phyloP scores from a whole-genome alignment of 2,888 invertebrate genomes.

The Sabatieria punctata region DNA sequence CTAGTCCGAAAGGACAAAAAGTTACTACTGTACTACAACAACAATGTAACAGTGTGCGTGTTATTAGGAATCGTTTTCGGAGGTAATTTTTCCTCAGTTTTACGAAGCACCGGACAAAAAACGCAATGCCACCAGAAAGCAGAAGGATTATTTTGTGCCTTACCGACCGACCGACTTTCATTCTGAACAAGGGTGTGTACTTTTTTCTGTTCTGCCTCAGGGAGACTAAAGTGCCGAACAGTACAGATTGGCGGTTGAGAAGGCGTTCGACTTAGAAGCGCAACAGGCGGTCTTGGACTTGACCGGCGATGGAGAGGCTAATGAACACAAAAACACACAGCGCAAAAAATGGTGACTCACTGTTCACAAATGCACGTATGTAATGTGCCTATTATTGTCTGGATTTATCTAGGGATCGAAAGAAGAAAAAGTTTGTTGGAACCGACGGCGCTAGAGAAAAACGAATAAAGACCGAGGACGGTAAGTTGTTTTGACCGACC shows the following conservation, averaged over 20 bases:
- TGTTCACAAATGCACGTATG: slow-evolving; percentile 16
- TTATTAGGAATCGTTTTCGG: background rate
- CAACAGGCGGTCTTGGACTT: slow-evolving; percentile 62
- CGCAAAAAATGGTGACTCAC: slow-evolving; percentile 45
- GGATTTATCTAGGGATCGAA: slow-evolving; percentile 55
- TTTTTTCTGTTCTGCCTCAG: slow-evolving; percentile 36
- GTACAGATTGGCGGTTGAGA: slow-evolving; percentile 42
- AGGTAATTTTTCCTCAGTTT: background rate
- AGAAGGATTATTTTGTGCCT: slow-evolving; percentile 68
- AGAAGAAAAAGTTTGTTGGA: slow-evolving; percentile 78
- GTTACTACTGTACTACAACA: slow-evolving; percentile 59
- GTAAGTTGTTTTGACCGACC: slow-evolving; percentile 90
- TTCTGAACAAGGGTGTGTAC: slow-evolving; percentile 35
- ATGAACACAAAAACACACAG: slow-evolving; percentile 43
- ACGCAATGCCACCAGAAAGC: slow-evolving; percentile 26
- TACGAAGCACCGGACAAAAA: background rate
- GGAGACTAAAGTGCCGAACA: background rate
- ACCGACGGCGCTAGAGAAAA: slow-evolving; percentile 21
- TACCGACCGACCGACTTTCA: slow-evolving; percentile 66
- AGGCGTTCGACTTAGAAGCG: slow-evolving; percentile 57
- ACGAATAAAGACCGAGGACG: slow-evolving; percentile 35
- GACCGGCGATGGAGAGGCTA: slow-evolving; percentile 57
- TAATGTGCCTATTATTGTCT: slow-evolving; percentile 4
- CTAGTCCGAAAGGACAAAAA: too few species aligned
- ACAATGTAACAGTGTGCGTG: slow-evolving; percentile 23